Percentiles rank a stretch among this genome's conserved stretches.
Conservation (phyloP, 2,797 vertebrate species). For the Lacerta bilineata region DNA sequence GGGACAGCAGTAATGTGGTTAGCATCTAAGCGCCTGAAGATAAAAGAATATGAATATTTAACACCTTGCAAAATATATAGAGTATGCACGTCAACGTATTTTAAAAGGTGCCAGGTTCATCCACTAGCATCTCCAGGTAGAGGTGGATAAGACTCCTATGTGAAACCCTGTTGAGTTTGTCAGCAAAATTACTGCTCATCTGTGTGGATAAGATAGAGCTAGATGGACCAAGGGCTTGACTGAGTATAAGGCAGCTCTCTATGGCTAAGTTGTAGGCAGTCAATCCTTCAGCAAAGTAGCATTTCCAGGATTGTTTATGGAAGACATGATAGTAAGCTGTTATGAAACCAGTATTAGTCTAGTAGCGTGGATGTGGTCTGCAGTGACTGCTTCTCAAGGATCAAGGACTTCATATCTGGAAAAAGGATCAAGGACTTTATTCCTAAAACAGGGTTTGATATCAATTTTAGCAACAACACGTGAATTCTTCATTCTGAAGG, state of each 20-base stretch:
- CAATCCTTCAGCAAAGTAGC: background rate
- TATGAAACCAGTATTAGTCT: background rate
- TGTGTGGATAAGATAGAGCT: too few relatives aligned
- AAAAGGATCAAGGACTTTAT: too few relatives aligned
- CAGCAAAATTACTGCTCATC: too few relatives aligned
- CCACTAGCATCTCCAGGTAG: too few relatives aligned
- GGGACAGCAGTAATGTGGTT: constrained; percentile 95
- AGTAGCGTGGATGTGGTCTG: background rate
- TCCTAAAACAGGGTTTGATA: too few relatives aligned
- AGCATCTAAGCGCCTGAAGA: constrained; percentile 91
- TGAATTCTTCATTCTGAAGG: background rate
- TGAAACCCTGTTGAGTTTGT: too few relatives aligned
- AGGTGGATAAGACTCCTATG: too few relatives aligned
- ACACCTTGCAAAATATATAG: background rate
- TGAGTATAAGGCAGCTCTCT: too few relatives aligned
- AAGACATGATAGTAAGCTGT: background rate
- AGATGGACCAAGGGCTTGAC: too few relatives aligned
- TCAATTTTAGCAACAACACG: background rate
- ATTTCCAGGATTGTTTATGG: background rate
- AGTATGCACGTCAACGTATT: too few relatives aligned
- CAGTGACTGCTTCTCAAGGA: background rate
- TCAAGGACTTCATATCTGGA: background rate
- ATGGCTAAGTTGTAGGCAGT: background rate
- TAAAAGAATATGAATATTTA: constrained; percentile 41
- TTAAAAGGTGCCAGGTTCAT: background rate